Base-by-base conservation (phyloP, 2,888 invertebrate species). In the Noctua janthina region DNA sequence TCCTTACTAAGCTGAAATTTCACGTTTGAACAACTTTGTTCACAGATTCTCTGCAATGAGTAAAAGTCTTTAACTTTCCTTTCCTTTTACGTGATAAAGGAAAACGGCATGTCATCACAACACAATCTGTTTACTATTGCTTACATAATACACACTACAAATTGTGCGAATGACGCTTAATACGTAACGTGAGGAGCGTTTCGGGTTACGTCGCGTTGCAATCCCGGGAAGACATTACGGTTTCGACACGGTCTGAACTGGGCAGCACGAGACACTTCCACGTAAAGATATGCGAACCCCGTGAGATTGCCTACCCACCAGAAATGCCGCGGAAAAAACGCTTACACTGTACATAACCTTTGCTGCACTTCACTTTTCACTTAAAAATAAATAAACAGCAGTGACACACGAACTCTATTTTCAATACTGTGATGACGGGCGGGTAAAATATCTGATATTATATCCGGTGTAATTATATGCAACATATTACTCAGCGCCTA, bases 141-240 rank as follows among this genome's bases (percentile, higher is more conserved):
- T 92, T 92, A 90, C 90, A 91, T 92, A 91, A 92, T 83, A 77
- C 76, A 81, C 76, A 85, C 74, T 74, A 84, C 66, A 78, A 79
- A 79, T 82, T 83, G 83, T 83, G 89, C 91, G 91, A 92, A 91
- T 92, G 91, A 91, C 88, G 89, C 88, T 86, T 88, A 89, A 87
- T 82, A 91, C 92, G 94, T 93, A 94, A 95, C 91, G 84, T 88
- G 94, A 94, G 92, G 90, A 91, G 88, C 91, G 94, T 92, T 92
- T 95, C 94, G 90, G 93, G 93, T 96, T 94, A 93, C 95, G 92
- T 92, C 87, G 91, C 87, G 75, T 88, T 87, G 90, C 91, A 91
- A 91, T 96, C 95, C 95, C 93, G 93, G 95, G 96, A 96, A 96
- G 92, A 93, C 94, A 95, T 95, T 95, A 95, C 86, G 79, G 89